Base-by-base conservation (phyloP, 2,797 vertebrate genomes). In the Garrulus glandarius region DNA sequence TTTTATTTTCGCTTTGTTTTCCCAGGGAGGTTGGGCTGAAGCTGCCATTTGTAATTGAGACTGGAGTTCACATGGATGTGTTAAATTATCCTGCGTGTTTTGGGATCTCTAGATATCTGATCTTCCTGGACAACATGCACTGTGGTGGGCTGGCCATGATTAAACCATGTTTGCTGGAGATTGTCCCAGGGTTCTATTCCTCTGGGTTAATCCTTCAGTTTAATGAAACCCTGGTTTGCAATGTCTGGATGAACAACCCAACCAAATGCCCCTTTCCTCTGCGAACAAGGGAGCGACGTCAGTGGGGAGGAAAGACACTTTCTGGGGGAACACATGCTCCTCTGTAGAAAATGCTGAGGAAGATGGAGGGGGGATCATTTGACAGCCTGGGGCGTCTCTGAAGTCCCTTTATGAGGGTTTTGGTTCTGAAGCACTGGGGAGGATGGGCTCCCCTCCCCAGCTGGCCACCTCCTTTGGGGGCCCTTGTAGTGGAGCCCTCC, bases 51-150 rank as follows among this genome's bases (percentile, higher is more conserved):
- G 30, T 77, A 52, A 43, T 46, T 18, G 56, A 76, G 11, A 6
- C 27, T 3, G 5, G 21, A 63, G 32, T 30, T 89, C 30, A 11
- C 1, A 2, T 8, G n/a, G 26, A 17, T 26, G 4, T 17, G 6
- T 80, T 61, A 20, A 55, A 77, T 44, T 32, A 9, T 6, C 30
- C 27, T 65, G 12, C 11, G 52, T 56, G 75, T 59, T 81, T 23
- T 2, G 47, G 49, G 19, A 52, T 27, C 55, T 52, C 23, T 24
- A 14, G 23, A 26, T 12, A 4, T 13, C 29, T 76, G 36, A 3
- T 68, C 23, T 68, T 60, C 16, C 29, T 37, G 27, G 21, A 17
- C 5, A 5, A 14, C 11, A 0, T 5, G 5, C 1, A 2, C 30
- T 76, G 1, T 50, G 49, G 47, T n/a, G 41, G 44, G 8, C 21